Evolutionary conservation across 2,113 vertebrate species (phyloP), one percentile per base, ranked within the genome.

Genomic region (Ginglymostoma cirratum): DNA sequence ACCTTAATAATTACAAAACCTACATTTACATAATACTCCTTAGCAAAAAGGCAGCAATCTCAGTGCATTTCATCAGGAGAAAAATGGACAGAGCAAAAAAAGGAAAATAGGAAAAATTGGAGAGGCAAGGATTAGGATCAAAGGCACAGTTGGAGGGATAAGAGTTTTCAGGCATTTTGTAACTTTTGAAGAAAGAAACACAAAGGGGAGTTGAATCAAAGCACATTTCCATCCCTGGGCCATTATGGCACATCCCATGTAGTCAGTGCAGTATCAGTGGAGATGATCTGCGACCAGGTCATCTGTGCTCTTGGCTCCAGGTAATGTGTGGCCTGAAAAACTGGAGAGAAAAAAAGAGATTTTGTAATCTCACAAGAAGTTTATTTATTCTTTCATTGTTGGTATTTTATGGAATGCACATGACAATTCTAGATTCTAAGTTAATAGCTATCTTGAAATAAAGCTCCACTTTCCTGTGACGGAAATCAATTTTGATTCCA

Each of bases 241-340:
- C 89, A 66, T n/a, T 93, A 66, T 38, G n/a, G 89, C 89, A 93
- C 65, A n/a, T 38, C 34, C 5, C 34, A 66, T n/a, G 34, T 38
- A 93, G 61, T 93, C 61, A 66, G 61, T 66, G 89, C 61, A 67
- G 34, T 66, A 66, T 92, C 89, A 92, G n/a, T 92, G 55, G 89
- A 30, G 34, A n/a, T 92, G 65, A 93, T 66, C n/a, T 34, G 55
- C 42, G 89, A 93, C 61, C 61, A 93, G 65, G n/a, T 93, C 89
- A 93, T 93, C 61, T 93, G 89, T 93, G 65, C 89, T 93, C 65
- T 93, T 66, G 61, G 30, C 89, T 66, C 34, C 89, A 93, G 30
- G 55, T 66, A 30, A 66, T 67, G 19, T 66, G n/a, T 38, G 65
- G 55, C 61, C 55, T 92, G 61, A 93, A 93, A 93, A 38, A 66